These are phyloP conservation scores for Sitodiplosis mosellana DNA, from an alignment of 1,140 invertebrate species.

Conservation along the genomic window DNA sequence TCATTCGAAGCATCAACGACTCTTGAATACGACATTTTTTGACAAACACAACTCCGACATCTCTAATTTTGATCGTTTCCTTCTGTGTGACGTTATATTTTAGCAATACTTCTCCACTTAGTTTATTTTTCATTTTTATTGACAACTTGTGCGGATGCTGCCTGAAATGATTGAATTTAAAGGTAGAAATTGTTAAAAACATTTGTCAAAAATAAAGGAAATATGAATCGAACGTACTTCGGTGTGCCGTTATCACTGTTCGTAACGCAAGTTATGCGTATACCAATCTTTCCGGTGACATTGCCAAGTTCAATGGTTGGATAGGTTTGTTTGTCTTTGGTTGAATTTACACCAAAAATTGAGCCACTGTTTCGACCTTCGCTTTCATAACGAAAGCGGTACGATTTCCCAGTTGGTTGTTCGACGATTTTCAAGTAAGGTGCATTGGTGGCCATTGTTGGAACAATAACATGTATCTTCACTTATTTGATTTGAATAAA, in stretches of 20 bases:
- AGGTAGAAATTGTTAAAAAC: background rate
- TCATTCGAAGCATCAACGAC: constrained; percentile 59
- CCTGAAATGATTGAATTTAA: constrained; percentile 24
- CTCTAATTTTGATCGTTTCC: constrained; percentile 67
- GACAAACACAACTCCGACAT: constrained; percentile 92
- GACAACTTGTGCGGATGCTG: constrained; percentile 93
- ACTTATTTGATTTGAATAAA: too few relatives aligned
- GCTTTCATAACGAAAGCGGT: constrained; percentile 85
- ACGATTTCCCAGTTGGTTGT: constrained; percentile 78
- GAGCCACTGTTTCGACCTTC: constrained; percentile 89
- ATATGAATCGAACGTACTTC: too few relatives aligned
- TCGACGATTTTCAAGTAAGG: constrained; percentile 64
- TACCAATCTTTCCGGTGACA: constrained; percentile 63
- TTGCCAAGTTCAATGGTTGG: constrained; percentile 74
- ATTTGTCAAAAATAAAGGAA: background rate
- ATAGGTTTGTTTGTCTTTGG: constrained; percentile 78
- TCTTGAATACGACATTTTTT: constrained; percentile 87
- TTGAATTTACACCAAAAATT: constrained; percentile 76
- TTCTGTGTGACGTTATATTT: constrained; percentile 62
- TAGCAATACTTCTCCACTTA: constrained; percentile 67
- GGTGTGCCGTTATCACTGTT: constrained; percentile 43
- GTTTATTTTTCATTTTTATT: constrained; percentile 81
- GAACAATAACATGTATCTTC: too few relatives aligned
- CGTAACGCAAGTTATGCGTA: constrained; percentile 79
- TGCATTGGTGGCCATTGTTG: too few relatives aligned